Percentiles rank a stretch among this genome's conserved stretches.
Conservation (phyloP, 2,888 invertebrate species). For the Bombylius major region DNA sequence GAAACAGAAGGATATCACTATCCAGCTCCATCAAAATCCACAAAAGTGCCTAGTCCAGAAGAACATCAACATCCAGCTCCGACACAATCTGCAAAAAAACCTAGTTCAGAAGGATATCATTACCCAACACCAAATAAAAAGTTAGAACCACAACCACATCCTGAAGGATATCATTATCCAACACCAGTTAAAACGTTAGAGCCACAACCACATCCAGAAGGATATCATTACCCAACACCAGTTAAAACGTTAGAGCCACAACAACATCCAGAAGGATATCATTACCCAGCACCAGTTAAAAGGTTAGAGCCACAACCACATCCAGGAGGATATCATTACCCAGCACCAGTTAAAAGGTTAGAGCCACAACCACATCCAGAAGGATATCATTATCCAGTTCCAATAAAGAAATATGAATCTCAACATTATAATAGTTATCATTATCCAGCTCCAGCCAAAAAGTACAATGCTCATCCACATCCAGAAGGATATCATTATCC, state of each 20-base stretch:
- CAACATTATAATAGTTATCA: too few relatives aligned
- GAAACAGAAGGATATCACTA: background rate
- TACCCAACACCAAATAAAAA: background rate
- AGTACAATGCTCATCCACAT: too few relatives aligned
- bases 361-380: background rate
- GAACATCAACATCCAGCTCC: background rate
- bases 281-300: too few relatives aligned
- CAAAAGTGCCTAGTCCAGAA: background rate
- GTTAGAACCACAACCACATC: background rate
- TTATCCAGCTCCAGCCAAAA: too few relatives aligned
- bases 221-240: background rate
- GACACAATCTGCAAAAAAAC: background rate
- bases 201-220: background rate
- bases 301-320: too few relatives aligned
- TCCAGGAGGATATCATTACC: too few relatives aligned
- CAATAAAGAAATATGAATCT: background rate
- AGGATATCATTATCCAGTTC: conserved; percentile 1
- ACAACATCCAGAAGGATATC: background rate
- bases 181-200: background rate
- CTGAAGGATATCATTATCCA: background rate
- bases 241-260: too few relatives aligned
- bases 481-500: too few relatives aligned
- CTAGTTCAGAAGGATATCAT: background rate
- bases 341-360: background rate
- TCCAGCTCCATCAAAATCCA: background rate